Evolutionary conservation across 1,140 invertebrate species (phyloP), one percentile per base, ranked within the genome.

Genomic region (Anagrus nilaparvatae): DNA sequence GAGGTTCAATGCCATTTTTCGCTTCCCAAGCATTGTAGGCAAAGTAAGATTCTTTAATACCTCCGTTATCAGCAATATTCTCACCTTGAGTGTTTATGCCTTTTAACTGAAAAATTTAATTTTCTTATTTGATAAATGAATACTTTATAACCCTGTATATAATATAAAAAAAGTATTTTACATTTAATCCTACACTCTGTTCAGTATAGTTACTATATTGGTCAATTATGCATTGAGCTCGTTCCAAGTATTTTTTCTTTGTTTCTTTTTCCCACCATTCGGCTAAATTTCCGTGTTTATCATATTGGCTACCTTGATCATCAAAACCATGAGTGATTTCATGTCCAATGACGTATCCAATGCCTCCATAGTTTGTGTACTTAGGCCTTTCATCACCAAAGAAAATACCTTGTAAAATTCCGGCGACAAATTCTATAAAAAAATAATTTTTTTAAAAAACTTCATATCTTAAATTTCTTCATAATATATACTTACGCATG

Each of bases 361-460:
- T 81, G 10, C 73, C 76, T 74, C 75, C 82, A 61, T 81, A 84
- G 55, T 86, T 86, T 61, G 84, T 71, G 54, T 83, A 84, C 56
- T 74, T 73, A 2, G 82, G 82, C 43, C 77, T 67, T 43, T 81
- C 75, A 43, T 73, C 73, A 33, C 70, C 72, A 55, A 82, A 85
- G 61, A 84, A 85, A 13, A 74, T 70, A 3, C 79, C 79, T 67
- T 84, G 82, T 2, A 85, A 61, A 50, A 86, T 84, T 18, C 80
- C 82, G 49, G 82, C 82, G 3, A 82, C 81, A 56, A 86, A 84
- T 61, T 78, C 77, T 78, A 50, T 14, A 49, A 50, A 2, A 24
- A 21, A n/a, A n/a, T n/a, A n/a, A n/a, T n/a, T n/a, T n/a, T n/a
- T n/a, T n/a, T n/a, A n/a, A n/a, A n/a, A n/a, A n/a, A n/a, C n/a